Base-by-base conservation (phyloP, 2,888 invertebrate genomes). In the Myathropa florea region DNA sequence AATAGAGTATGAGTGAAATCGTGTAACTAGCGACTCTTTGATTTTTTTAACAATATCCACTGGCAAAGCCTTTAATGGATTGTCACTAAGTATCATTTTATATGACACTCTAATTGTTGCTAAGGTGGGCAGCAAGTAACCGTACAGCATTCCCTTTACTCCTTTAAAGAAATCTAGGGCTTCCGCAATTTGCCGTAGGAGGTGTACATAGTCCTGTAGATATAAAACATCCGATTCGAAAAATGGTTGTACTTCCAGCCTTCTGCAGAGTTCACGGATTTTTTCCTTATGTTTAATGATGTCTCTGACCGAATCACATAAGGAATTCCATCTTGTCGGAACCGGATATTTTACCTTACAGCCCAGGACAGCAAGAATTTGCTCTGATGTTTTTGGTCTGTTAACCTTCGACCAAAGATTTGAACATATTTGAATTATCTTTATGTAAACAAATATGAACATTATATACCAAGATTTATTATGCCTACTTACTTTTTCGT, bases 331-430 rank as follows among this genome's bases (percentile, higher is more conserved):
- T n/a, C n/a, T n/a, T n/a, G n/a, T 71, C n/a, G 57, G 7, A 59
- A 70, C 39, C 46, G 81, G 82, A 57, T 33, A 83, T 61, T 77
- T 73, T 0, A 59, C 39, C 28, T 75, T 33, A 36, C 18, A 46
- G n/a, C 76, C 82, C 24, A 81, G n/a, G n/a, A n/a, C n/a, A n/a
- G n/a, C n/a, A n/a, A n/a, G n/a, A n/a, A n/a, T n/a, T n/a, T n/a
- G n/a, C n/a, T n/a, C n/a, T n/a, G n/a, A n/a, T n/a, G n/a, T n/a
- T n/a, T n/a, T n/a, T n/a, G n/a, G n/a, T n/a, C 73, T 60, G 39
- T 61, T 81, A 7, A 64, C 78, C 24, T 68, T 73, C 4, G 18
- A 55, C 83, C 75, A 84, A 28, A 84, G 33, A 28, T 64, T 61
- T 7, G 67, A 60, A 21, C 67, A 78, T 24, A 26, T 77, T 33